Evolutionary conservation across 1,140 invertebrate species (phyloP), one percentile per base, ranked within the genome.

Genomic region (Lordiphosa clarofinis): DNA sequence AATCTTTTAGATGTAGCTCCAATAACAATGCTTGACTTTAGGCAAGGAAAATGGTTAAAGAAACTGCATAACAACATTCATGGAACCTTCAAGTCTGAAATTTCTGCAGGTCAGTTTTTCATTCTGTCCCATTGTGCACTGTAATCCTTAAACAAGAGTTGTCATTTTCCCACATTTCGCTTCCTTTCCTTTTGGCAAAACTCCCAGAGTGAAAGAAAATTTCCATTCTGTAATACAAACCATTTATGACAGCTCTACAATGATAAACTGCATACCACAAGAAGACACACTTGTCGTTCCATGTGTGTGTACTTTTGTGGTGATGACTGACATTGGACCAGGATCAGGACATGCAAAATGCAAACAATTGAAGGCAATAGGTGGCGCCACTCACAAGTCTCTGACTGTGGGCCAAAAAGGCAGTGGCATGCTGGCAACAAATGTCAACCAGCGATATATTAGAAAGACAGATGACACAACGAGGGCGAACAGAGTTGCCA

Each of bases 391-490:
- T 35, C 33, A 49, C 47, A 49, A 49, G 47, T 49, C 47, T n/a
- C 12, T 19, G 47, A 13, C 33, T 9, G 46, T 15, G 12, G 31
- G 46, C 46, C 37, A n/a, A 54, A 9, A 40, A 31, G 31, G 13
- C n/a, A 39, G 19, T 52, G 19, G 33, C 49, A 37, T 9, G 35
- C 31, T 43, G 31, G 15, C 40, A 44, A 6, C 31, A 35, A 38
- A 19, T 33, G 33, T 55, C 39, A 31, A 15, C 28, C 40, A 55
- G 36, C 53, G 42, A 69, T 69, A 64, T 64, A 59, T 66, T 66
- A 56, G 62, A 65, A 47, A 56, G 63, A 70, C 53, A 67, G 53
- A 47, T 62, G 54, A 46, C 39, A 59, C 44, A 48, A 15, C 50
- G 33, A 61, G 12, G 9, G 15, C n/a, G 11, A 47, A 48, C 44